Evolutionary conservation across 2,888 invertebrate genomes (phyloP).

Genomic region (Pterostichus niger): DNA sequence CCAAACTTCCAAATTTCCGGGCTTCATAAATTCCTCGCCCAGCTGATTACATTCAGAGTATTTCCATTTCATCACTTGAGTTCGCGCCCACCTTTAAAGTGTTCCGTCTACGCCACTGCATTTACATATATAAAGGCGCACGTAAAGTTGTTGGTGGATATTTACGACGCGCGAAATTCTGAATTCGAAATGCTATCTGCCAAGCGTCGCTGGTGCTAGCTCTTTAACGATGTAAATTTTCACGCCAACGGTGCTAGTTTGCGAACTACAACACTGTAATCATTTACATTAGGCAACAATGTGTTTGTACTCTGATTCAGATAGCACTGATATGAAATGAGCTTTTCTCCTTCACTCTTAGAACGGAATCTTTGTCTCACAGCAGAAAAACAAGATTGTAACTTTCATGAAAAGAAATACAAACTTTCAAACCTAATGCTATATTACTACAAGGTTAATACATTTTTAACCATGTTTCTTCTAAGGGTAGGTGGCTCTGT

Average conservation of each 20-base stretch:
- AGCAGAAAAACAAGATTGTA: no score
- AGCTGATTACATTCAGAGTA: conserved; percentile 15
- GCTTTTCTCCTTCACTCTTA: neutral
- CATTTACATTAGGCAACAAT: conserved; percentile 60
- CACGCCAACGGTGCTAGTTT: conserved; percentile 45
- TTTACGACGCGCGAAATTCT: conserved; percentile 63
- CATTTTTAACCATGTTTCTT: no score
- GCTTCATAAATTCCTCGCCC: conserved; percentile 15
- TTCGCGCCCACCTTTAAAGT: conserved; percentile 23
- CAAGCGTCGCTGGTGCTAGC: conserved; percentile 35
- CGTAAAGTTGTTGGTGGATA: conserved; percentile 61
- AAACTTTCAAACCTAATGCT: no score
- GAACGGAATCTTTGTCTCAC: no score
- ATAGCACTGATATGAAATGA: neutral
- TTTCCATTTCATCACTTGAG: conserved; percentile 35
- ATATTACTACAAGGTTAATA: no score
- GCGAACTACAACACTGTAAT: conserved; percentile 53
- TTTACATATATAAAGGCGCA: conserved; percentile 53
- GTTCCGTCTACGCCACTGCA: conserved; percentile 47
- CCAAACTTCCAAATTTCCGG: neutral
- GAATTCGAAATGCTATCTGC: conserved; percentile 59
- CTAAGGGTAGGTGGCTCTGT: no score
- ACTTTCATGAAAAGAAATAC: no score
- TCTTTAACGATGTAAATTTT: conserved; percentile 59
- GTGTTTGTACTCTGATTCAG: conserved; percentile 5